Base-by-base conservation (phyloP, 2,797 vertebrate genomes). In the Acanthiza pusilla region DNA sequence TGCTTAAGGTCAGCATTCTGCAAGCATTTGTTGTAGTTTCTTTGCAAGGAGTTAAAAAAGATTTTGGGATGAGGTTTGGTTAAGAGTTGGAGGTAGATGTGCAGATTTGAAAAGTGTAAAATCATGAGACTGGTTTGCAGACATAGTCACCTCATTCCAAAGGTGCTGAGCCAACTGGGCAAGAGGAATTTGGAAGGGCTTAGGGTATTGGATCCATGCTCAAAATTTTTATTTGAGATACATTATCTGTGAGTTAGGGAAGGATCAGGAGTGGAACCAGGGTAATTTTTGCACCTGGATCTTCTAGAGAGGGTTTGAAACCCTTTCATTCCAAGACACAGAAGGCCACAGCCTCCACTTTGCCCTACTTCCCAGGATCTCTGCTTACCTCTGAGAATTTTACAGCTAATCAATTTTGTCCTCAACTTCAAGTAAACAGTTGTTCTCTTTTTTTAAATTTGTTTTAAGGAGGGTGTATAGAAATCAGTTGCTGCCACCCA, bases 401-500 rank as follows among this genome's bases (percentile, higher is more conserved):
- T 88, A 11, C 40, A 62, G 34, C 26, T 47, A 40, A 75, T 58
- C 5, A 23, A 7, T 32, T 70, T 83, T 67, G 21, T 77, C 60
- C 60, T 67, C 20, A 45, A 40, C 16, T 58, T 93, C 21, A 68
- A 48, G 13, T 36, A 57, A 79, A 73, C 5, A 65, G 16, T 23
- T 53, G 2, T 4, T 60, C 1, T 30, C 7, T 22, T 27, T 5
- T 34, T 4, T 17, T 7, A 17, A 17, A 3, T 48, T 57, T 30
- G 26, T 27, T 66, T 50, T 18, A 34, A 53, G 30, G 6, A 45
- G 4, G 3, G 5, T 16, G 0, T 87, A 10, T 58, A 63, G 40
- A 66, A 85, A 54, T 89, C 36, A 82, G 45, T 45, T 60, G 5
- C 30, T 86, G 13, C 26, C 38, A 53, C 21, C 23, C 25, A 42